These are phyloP conservation scores for Pyralis farinalis DNA, from an alignment of 2,888 invertebrate species.

Conservation along the genomic window DNA sequence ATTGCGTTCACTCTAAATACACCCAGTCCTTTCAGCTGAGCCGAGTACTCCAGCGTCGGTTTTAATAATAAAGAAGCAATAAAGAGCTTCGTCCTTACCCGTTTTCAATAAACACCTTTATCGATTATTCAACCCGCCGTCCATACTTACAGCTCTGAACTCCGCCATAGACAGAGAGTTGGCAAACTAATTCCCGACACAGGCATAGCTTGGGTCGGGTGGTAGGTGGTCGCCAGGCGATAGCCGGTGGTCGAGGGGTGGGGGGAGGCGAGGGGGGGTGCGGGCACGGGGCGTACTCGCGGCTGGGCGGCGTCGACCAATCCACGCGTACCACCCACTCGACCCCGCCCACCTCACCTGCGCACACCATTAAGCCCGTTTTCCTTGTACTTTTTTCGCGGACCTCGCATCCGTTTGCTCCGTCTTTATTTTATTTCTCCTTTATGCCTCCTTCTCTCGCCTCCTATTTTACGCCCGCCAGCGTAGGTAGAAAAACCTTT, in stretches of 20 bases:
- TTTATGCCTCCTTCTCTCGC: slow-evolving; percentile 77
- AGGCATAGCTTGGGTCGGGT: slow-evolving; percentile 76
- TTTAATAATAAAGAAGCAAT: slow-evolving; percentile 78
- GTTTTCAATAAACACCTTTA: slow-evolving; percentile 81
- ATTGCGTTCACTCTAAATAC: too few species aligned
- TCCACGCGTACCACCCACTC: slow-evolving; percentile 67
- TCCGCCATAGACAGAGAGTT: slow-evolving; percentile 80
- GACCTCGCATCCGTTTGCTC: slow-evolving; percentile 75
- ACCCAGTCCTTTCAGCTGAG: slow-evolving; percentile 6
- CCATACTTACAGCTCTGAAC: slow-evolving; percentile 77
- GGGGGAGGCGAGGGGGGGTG: slow-evolving; percentile 28
- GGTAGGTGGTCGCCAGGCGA: slow-evolving; percentile 72
- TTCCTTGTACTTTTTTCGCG: slow-evolving; percentile 76
- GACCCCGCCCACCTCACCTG: slow-evolving; percentile 78
- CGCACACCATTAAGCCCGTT: slow-evolving; percentile 76
- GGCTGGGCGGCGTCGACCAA: slow-evolving; percentile 77
- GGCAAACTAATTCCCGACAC: slow-evolving; percentile 80
- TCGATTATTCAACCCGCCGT: slow-evolving; percentile 79
- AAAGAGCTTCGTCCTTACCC: slow-evolving; percentile 76
- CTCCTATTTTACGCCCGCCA: slow-evolving; percentile 77
- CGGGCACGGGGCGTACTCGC: slow-evolving; percentile 57
- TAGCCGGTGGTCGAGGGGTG: slow-evolving; percentile 68
- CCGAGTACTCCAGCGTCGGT: slow-evolving; percentile 36
- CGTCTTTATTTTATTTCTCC: slow-evolving; percentile 81
- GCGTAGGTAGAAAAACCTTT: slow-evolving; percentile 77